Percentiles rank a stretch among this genome's conserved stretches.
These are phyloP conservation scores for Harlomillsia oculata DNA, from an alignment of 1,140 invertebrate genomes.

Conservation along the genomic window DNA sequence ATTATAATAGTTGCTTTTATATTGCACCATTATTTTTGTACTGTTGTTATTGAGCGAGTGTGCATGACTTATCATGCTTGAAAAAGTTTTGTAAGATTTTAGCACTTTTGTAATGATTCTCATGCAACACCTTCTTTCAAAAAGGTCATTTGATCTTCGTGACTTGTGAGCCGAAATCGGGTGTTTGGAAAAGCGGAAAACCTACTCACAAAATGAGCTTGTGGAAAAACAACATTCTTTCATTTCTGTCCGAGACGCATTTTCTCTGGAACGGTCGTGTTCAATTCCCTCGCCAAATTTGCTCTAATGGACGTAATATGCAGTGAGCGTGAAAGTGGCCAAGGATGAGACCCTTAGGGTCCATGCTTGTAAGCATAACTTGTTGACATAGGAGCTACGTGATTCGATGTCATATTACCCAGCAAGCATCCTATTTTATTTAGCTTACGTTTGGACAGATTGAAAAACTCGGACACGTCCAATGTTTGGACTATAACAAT, in stretches of 20 bases:
- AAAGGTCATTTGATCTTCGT: slow-evolving; percentile 14
- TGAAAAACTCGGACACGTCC: no score
- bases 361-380: slow-evolving; percentile 23
- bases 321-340: background rate
- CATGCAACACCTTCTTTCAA: slow-evolving; percentile 9
- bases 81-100: slow-evolving; percentile 16
- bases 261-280: background rate
- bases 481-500: no score
- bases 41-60: no score
- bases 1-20: no score
- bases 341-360: slow-evolving; percentile 17
- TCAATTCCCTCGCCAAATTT: background rate
- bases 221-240: no score
- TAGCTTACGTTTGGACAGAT: background rate
- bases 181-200: no score
- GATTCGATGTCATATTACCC: slow-evolving; percentile 10
- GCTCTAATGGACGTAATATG: background rate
- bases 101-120: slow-evolving; percentile 10
- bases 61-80: slow-evolving; percentile 14
- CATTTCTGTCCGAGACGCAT: background rate
- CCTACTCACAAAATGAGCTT: no score
- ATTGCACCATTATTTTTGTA: no score
- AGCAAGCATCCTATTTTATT: slow-evolving; percentile 7
- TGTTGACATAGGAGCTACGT: slow-evolving; percentile 19
- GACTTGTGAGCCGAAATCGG: no score